Evolutionary conservation across 1,140 invertebrate species (phyloP).

Genomic region (Agrypnia vestita): DNA sequence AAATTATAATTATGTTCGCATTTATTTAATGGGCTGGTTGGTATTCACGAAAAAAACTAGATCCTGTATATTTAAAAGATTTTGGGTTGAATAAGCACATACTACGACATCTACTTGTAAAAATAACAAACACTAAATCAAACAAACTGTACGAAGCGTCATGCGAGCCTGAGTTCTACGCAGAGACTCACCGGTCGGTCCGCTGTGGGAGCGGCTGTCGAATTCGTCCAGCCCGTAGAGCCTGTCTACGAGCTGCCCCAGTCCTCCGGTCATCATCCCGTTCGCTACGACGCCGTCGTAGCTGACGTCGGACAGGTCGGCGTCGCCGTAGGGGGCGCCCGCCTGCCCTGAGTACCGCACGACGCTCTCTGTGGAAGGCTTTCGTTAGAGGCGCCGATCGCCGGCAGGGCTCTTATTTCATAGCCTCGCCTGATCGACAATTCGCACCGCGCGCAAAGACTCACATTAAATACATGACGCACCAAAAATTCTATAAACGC

Average conservation of each 20-base stretch:
- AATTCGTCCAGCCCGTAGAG: conserved; percentile 74
- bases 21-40: too few species aligned
- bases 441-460: too few species aligned
- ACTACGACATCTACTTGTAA: too few species aligned
- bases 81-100: too few species aligned
- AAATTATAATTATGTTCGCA: too few species aligned
- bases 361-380: conserved; percentile 77
- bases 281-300: conserved; percentile 88
- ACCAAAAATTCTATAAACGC: too few species aligned
- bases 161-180: background rate
- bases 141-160: background rate
- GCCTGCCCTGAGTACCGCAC: conserved; percentile 85
- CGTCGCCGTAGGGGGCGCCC: conserved; percentile 83
- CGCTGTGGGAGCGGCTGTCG: conserved; percentile 71
- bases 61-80: too few species aligned
- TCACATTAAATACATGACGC: too few species aligned
- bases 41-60: too few species aligned
- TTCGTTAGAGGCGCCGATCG: background rate
- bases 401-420: background rate
- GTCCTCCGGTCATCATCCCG: conserved; percentile 79
- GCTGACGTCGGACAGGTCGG: conserved; percentile 88
- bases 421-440: too few species aligned
- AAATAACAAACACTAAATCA: too few species aligned
- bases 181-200: conserved; percentile 70
- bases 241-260: conserved; percentile 90